Base-by-base conservation (phyloP, 1,140 invertebrate species). In the Chelonus insularis region DNA sequence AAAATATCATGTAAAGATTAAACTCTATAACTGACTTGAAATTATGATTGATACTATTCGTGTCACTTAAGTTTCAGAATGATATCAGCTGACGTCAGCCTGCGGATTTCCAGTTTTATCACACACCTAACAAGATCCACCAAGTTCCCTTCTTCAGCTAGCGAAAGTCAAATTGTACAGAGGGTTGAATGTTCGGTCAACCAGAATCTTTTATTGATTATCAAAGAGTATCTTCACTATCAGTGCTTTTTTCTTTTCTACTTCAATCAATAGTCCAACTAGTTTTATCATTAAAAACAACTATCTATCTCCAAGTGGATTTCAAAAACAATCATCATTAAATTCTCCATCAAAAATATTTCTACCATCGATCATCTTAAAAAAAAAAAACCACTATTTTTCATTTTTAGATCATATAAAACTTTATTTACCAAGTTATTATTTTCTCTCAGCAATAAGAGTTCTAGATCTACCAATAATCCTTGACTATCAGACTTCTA, bases 41-140 rank as follows among this genome's bases (percentile, higher is more conserved):
- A 59, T 58, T 48, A 57, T 66, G 64, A 70, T 70, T 64, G 63
- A 70, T 70, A 63, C 11, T 36, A n/a, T 59, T 69, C 25, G 3
- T 65, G 62, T 58, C 60, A 41, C 51, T 21, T 29, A 52, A 32
- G 32, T 43, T 7, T 41, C 29, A 18, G 39, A 39, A 32, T 7
- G 50, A 37, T 20, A 36, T 60, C 48, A 54, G 58, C 48, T 59
- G 36, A 60, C 58, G 58, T 60, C 58, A 60, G 58, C 47, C 4
- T n/a, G 25, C 39, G 4, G 25, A 29, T 16, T 29, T 32, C 12
- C 55, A 64, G 60, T 36, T 64, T 60, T 60, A 57, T 64, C 56
- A 52, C 50, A 36, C 23, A 32, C 14, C 39, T 60, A 57, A 57
- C 58, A 51, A 64, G 58, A 52, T 61, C 20, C 57, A 39, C 9